Conservation (phyloP, 2,113 vertebrate species). For the Pleuronectes platessa region DNA sequence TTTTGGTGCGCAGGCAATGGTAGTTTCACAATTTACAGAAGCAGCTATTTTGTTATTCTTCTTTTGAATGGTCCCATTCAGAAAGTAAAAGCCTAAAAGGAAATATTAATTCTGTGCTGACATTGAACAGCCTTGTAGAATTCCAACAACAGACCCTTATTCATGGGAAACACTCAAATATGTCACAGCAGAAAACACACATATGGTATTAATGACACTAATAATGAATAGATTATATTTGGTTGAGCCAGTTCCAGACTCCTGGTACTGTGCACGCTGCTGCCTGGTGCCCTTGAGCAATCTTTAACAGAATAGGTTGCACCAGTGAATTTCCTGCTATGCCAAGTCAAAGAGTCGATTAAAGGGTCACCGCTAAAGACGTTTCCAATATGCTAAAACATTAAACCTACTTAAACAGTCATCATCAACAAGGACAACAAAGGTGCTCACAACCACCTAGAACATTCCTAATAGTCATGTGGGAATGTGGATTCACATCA, state of each 20-base stretch:
- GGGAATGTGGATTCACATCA: not conserved
- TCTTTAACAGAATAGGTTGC: conserved; percentile 17
- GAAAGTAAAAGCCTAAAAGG: conserved; percentile 4
- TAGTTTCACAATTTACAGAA: not conserved
- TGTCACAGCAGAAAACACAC: conserved; percentile 6
- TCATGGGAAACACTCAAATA: not conserved
- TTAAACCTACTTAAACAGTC: not conserved
- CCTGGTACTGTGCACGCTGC: not conserved
- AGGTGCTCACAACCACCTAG: not conserved
- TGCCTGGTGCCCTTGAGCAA: conserved; percentile 12
- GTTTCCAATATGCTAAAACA: conserved; percentile 11
- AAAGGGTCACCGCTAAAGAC: not conserved
- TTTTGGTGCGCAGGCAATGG: not conserved
- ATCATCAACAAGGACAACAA: conserved; percentile 4
- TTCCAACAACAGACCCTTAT: not conserved
- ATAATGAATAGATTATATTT: not conserved
- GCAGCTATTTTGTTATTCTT: not conserved
- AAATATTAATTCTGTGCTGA: conserved; percentile 10
- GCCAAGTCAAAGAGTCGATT: not conserved
- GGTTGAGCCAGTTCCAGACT: conserved; percentile 1
- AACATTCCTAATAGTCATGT: conserved; percentile 6
- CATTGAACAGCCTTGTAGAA: not conserved
- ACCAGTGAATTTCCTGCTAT: no score
- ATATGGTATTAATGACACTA: conserved; percentile 16
- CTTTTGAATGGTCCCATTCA: conserved; percentile 7